Evolutionary conservation across 2,113 vertebrate species (phyloP), one percentile per base, ranked within the genome.

Genomic region (Melanocharis versteri): DNA sequence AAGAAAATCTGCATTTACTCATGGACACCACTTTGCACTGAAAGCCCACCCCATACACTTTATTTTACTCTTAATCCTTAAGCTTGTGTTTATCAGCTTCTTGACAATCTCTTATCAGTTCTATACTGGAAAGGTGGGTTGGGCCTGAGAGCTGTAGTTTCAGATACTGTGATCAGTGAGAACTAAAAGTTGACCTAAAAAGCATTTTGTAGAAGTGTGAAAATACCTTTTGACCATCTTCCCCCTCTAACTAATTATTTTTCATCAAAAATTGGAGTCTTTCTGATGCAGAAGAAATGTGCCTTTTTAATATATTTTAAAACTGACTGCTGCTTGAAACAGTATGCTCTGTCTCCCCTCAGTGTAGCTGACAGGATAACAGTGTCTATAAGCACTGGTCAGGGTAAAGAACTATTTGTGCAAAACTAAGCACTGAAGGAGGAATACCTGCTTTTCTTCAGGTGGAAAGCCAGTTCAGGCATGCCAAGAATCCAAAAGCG

Each of bases 401-500:
- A 90, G 79, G 79, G 54, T 90, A 80, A 87, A 87, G 83, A 56
- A 44, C 44, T 97, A 89, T 97, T 97, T 97, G 91, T 13, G 48
- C 84, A 90, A 30, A 95, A 87, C 79, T 95, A 86, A 97, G 94
- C 83, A 58, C 44, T 66, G 50, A 45, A 93, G 89, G 78, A 65
- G 88, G 76, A 93, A 94, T 94, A 95, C 84, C 86, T 90, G 83
- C 86, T 97, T 96, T 94, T 93, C 94, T 89, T 93, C 88, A 93
- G 78, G 94, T 91, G 88, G 65, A 93, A 88, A 89, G 61, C 95
- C 87, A 94, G 96, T 95, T 96, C 93, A 97, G 96, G 96, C 94
- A 98, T 69, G 95, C 70, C 91, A 97, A 92, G 97, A 98, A 98
- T 98, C 96, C 94, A 92, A 77, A 94, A 97, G 96, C 87, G 93